Evolutionary conservation across 2,113 vertebrate species (phyloP).

Genomic region (Neolamprologus longior): DNA sequence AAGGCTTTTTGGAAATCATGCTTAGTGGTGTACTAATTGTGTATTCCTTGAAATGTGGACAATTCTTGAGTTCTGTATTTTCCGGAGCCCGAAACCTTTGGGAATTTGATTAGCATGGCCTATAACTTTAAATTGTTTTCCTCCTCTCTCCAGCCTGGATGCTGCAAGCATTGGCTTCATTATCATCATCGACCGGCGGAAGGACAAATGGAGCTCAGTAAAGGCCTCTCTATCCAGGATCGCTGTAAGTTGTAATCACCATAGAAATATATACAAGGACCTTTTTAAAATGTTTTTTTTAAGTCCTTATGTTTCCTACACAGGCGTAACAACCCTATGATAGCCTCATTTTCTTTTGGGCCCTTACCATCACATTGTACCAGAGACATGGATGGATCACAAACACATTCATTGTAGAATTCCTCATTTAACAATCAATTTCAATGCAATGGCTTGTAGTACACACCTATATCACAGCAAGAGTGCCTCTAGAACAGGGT

Average conservation of each 20-base stretch:
- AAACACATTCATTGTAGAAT: neutral
- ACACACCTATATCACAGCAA: neutral
- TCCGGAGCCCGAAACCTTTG: neutral
- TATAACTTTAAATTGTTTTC: neutral
- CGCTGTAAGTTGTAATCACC: slow-evolving; percentile 74
- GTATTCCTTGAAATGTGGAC: neutral
- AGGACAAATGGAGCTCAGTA: slow-evolving; percentile 93
- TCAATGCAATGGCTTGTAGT: neutral
- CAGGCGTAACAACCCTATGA: neutral
- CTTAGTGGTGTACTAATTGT: neutral
- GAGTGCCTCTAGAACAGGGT: neutral
- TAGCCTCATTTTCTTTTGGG: neutral
- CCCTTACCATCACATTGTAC: neutral
- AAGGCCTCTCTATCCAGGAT: slow-evolving; percentile 89
- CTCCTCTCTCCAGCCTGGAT: slow-evolving; percentile 77
- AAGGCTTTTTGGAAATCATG: neutral
- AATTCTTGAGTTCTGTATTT: neutral
- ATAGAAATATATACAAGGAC: neutral
- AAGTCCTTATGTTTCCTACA: neutral
- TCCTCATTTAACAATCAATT: neutral
- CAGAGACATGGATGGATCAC: neutral
- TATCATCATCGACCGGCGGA: slow-evolving; percentile 88
- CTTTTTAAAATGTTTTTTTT: neutral
- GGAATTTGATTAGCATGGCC: neutral
- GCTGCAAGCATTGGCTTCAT: slow-evolving; percentile 93